A percentile compares a stretch with the other conserved stretches of the same genome.
Conservation (phyloP, 2,113 vertebrate genomes). For the Phalacrocorax aristotelis region DNA sequence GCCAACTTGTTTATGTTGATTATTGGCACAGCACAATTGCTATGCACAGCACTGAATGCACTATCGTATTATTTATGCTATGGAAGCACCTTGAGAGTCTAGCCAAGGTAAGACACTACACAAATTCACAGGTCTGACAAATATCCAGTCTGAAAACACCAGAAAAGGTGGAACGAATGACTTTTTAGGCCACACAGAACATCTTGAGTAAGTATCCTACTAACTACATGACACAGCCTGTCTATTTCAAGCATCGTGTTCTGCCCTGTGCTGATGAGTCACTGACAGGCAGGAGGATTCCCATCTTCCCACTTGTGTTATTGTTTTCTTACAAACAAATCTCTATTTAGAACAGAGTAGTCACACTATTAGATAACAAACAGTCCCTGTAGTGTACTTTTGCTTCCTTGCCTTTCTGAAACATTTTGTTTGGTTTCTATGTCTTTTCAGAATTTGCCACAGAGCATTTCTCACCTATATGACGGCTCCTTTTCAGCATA, state of each 20-base stretch:
- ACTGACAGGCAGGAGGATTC: background rate
- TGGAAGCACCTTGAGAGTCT: background rate
- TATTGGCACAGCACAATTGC: background rate
- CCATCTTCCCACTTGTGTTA: background rate
- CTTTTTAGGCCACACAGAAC: background rate
- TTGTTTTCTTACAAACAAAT: background rate
- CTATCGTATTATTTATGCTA: background rate
- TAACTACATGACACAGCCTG: background rate
- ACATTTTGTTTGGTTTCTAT: background rate
- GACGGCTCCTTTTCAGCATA: background rate
- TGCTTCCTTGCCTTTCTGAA: background rate
- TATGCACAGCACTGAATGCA: background rate
- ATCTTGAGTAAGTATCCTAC: background rate
- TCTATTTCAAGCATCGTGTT: accelerated
- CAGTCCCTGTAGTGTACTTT: background rate
- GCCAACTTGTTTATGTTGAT: background rate
- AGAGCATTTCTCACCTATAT: background rate
- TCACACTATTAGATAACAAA: background rate
- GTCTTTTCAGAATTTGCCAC: background rate
- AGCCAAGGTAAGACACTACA: background rate
- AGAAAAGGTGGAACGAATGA: background rate
- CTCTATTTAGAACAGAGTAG: background rate
- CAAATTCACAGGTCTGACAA: background rate
- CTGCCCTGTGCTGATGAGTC: background rate
- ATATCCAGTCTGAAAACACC: background rate